Percentiles rank a stretch among this genome's conserved stretches.
These are phyloP conservation scores for Pteronura brasiliensis DNA, from an alignment of 2,113 vertebrate genomes.

Conservation along the genomic window DNA sequence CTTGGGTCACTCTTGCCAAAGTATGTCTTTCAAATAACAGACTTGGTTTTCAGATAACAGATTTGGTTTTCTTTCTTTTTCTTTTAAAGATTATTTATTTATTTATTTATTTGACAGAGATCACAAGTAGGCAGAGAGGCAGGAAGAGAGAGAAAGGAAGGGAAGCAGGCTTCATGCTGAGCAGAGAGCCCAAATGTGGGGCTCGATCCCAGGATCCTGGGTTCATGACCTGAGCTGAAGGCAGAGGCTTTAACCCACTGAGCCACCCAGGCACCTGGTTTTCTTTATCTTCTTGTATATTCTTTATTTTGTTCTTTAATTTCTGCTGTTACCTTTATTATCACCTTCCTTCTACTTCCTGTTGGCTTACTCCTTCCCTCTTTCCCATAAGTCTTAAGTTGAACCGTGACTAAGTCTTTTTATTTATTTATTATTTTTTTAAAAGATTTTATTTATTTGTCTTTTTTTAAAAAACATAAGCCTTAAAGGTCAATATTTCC, in stretches of 20 bases:
- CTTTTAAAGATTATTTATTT: no score
- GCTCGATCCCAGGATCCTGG: no score
- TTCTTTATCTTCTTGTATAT: neutral
- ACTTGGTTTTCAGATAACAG: neutral
- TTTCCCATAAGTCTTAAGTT: neutral
- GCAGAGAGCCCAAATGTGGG: no score
- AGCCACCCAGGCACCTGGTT: neutral
- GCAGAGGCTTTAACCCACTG: no score
- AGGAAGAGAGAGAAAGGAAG: no score
- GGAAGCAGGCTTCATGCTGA: no score
- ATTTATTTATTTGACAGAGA: no score
- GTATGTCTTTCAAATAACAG: neutral
- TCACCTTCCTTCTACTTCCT: neutral
- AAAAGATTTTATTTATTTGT: no score
- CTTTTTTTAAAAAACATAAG: neutral
- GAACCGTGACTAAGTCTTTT: neutral
- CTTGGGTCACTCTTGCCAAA: neutral
- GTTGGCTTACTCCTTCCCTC: neutral
- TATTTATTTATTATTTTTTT: no score
- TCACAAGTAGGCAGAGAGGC: no score
- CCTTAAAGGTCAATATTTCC: neutral
- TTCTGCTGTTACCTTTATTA: neutral
- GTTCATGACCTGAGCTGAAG: no score
- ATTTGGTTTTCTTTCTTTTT: neutral
- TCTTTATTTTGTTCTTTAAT: neutral